Conservation (phyloP, 2,113 vertebrate species). For the Scytalopus superciliaris region DNA sequence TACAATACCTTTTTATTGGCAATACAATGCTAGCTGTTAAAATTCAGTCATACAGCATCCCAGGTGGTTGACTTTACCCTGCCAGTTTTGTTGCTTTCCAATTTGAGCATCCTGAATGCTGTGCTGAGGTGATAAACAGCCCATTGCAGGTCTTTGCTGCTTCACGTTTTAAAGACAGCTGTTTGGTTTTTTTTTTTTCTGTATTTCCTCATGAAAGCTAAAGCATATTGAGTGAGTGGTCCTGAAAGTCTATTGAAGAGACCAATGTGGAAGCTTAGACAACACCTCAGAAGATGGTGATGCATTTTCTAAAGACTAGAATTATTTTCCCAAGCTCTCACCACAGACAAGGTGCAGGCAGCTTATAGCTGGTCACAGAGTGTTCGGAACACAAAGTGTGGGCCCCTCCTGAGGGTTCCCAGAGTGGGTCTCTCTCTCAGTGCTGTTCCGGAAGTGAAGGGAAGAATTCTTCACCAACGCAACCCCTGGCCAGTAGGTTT, state of each 20-base stretch:
- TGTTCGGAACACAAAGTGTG: neutral
- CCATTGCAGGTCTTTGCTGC: neutral
- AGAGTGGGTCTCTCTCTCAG: neutral
- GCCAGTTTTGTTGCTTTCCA: neutral
- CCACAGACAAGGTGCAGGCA: neutral
- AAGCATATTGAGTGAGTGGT: neutral
- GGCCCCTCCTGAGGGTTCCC: neutral
- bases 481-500: neutral
- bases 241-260: neutral
- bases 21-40: neutral
- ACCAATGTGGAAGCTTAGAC: neutral
- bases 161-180: neutral
- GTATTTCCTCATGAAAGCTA: neutral
- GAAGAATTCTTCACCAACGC: neutral
- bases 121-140: neutral
- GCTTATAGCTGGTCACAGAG: neutral
- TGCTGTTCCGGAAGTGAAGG: neutral
- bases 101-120: neutral
- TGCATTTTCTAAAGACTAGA: neutral
- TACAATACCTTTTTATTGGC: neutral
- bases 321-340: neutral
- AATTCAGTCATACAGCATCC: neutral
- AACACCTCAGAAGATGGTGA: accelerated
- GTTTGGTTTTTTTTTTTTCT: neutral
- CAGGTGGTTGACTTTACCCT: neutral